A percentile compares a stretch with the other conserved stretches of the same genome.
Evolutionary conservation across 1,140 invertebrate species (phyloP).

Genomic region (Periplaneta americana): DNA sequence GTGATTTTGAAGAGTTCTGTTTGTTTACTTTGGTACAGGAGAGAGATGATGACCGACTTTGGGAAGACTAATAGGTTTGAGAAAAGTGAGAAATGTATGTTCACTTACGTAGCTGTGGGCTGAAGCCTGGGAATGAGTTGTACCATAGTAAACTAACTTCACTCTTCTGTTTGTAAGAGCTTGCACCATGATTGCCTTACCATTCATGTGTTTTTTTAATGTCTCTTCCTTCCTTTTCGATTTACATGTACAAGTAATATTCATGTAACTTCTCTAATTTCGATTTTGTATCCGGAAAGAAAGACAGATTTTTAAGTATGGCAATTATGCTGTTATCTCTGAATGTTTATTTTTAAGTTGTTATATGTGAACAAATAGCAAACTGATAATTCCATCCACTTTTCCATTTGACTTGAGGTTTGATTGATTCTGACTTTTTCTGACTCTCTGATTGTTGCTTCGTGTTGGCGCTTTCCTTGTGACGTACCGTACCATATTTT

Average conservation of each 20-base stretch:
- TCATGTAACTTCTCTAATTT: neutral
- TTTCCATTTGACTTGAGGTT: constrained; percentile 12
- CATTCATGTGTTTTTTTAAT: neutral
- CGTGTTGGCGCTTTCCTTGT: constrained; percentile 25
- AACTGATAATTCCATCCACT: constrained; percentile 5
- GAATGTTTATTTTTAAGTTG: neutral
- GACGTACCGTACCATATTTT: constrained; percentile 21
- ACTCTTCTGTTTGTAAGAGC: neutral
- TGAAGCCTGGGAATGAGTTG: neutral
- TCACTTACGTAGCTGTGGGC: neutral
- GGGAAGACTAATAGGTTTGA: neutral
- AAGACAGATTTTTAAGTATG: neutral
- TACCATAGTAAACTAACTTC: neutral
- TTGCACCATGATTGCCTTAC: neutral
- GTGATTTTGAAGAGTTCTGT: neutral
- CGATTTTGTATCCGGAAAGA: neutral
- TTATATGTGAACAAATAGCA: neutral
- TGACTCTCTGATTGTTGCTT: constrained; percentile 26
- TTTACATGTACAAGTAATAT: neutral
- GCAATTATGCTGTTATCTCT: neutral
- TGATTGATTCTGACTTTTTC: constrained; percentile 24
- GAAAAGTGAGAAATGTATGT: neutral
- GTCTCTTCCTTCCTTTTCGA: neutral
- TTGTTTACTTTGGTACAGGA: neutral
- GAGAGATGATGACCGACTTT: neutral